phyloP scores from a whole-genome alignment of 1,140 invertebrate species.

The Myzus persicae region DNA sequence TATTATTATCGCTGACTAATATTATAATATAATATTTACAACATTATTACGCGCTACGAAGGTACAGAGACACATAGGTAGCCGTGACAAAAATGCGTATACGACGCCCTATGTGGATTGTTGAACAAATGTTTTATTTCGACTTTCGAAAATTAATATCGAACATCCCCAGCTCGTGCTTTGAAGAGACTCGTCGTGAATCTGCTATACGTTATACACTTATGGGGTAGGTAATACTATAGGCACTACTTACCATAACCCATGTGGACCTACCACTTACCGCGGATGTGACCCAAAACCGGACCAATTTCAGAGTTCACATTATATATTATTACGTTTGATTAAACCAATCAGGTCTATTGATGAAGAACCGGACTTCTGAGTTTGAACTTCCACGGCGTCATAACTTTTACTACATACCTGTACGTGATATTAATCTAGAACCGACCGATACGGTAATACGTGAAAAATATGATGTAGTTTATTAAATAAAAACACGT shows the following conservation, averaged over 20 bases:
- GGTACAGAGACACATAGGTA: no score
- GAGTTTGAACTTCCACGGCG: no score
- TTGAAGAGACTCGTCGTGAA: background rate
- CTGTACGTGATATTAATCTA: no score
- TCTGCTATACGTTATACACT: no score
- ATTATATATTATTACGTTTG: background rate
- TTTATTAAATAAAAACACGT: no score
- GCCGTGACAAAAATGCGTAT: no score
- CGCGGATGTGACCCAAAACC: background rate
- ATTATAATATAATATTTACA: background rate
- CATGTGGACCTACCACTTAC: no score
- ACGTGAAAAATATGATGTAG: background rate
- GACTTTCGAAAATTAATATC: background rate
- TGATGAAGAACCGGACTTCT: background rate
- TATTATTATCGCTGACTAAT: background rate
- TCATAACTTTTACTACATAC: background rate
- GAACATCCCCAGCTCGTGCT: no score
- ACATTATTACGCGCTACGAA: background rate
- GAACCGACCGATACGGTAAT: no score
- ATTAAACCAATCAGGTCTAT: background rate
- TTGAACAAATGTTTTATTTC: background rate
- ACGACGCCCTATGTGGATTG: no score
- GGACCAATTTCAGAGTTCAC: background rate
- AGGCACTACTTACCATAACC: no score
- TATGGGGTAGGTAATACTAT: no score